Evolutionary conservation across 2,888 invertebrate species (phyloP), one percentile per base, ranked within the genome.

Genomic region (Meteorus cinctellus): DNA sequence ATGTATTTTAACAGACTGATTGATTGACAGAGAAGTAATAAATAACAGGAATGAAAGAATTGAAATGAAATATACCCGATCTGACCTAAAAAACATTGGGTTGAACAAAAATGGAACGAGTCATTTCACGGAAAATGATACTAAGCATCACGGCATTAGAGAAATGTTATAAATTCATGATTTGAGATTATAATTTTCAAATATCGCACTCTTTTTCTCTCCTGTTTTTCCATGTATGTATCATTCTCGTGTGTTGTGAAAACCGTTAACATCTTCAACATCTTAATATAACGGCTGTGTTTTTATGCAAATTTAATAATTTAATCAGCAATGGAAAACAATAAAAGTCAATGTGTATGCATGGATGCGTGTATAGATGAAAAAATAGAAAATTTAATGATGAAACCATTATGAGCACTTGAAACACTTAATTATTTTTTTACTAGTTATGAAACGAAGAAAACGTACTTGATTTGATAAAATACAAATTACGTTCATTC

Each of bases 291-390:
- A 72, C 48, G 76, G 76, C 76, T 76, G 76, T 76, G 76, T 76
- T 72, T 76, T 51, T 76, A 72, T 67, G 72, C 62, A 68, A 72
- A 45, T 65, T 76, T 72, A 72, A 62, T 65, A 10, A 55, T 55
- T 8, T 55, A 24, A 55, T 55, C 55, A 1, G 19, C 19, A 55
- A 55, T 55, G 55, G 24, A 55, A 55, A 19, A 8, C 65, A 71
- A 51, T 65, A 75, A 69, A 63, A 16, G 29, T 48, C 12, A 16
- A 55, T 59, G 12, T n/a, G 29, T 70, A 31, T n/a, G 10, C 4
- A 63, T 16, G 31, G 2, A 63, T n/a, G 29, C 31, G n/a, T 63
- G 31, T n/a, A 24, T 55, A 19, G 2, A 24, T 10, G 27, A 27
- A 24, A 24, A 27, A 24, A 60, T 19, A 55, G 34, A 41, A 41